Base-by-base conservation (phyloP, 23 tunicate species). In the Ascidia mentula region DNA sequence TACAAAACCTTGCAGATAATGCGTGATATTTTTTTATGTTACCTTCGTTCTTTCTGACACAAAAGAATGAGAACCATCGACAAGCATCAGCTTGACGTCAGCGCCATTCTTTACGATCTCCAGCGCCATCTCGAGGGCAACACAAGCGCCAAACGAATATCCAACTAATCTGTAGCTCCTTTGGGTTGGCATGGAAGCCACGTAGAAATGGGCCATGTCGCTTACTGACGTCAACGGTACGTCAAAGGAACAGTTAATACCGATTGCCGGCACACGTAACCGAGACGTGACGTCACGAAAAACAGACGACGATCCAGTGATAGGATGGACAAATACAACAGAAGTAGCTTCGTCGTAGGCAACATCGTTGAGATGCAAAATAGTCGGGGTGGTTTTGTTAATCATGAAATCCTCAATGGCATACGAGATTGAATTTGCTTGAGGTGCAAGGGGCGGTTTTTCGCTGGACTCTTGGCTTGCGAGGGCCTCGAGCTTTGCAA, bases 111-210 rank as follows among this genome's bases (percentile, higher is more conserved):
- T 30, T 12, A 6, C 28, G 6, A 77, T 20, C 69, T 77, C 32
- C 36, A 77, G 6, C 17, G 80, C 80, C 80, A 77, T 77, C 45
- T 77, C 80, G 6, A 77, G 37, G 8, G 80, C 80, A 6, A 77
- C 80, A 46, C 69, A 77, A 45, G 80, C 80, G 37, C 80, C 80
- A 31, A 77, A 77, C 18, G 80, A 77, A 46, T 77, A 77, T n/a
- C 80, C 80, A 45, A 77, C 69, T 20, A 77, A 9, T 4, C 45
- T 77, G 69, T 77, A 77, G 36, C 69, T 1, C 22, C 45, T 32
- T 30, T 46, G 80, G 7, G 45, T 30, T 6, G 60, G 60, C 26
- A 77, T 18, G 1, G 45, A 32, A 36, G 42, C 31, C 80, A 77
- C 42, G 69, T 77, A 77, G 37, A 38, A 32, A 2, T 32, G 6